Evolutionary conservation across 2,888 invertebrate species (phyloP), one percentile per base, ranked within the genome.

Genomic region (Gastrophysa polygoni): DNA sequence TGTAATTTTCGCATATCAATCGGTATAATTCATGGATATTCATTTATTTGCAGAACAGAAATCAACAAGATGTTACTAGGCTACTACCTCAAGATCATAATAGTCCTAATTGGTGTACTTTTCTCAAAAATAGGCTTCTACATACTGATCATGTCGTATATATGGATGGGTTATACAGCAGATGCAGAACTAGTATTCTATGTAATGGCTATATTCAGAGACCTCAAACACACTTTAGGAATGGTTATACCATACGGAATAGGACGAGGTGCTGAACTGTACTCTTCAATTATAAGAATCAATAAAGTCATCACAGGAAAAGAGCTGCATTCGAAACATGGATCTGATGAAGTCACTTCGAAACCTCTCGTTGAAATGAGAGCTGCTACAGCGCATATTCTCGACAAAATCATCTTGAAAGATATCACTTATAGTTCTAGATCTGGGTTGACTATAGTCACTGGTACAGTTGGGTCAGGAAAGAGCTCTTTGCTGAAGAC

Each of bases 191-290:
- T 87, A 77, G 92, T 94, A 14, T 96, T 95, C 81, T 92, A 95
- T 61, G 87, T 95, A 51, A 90, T 94, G n/a, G 91, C 95, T 7
- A 91, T 95, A 78, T 96, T 93, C 83, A 94, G 93, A 75, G 91
- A 94, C 59, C 82, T 96, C 61, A 85, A 93, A 29, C 89, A 91
- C 72, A 90, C 92, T 11, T 91, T 96, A 89, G 93, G 93, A 0
- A 89, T 95, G 11, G 93, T 92, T 81, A 92, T 96, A 72, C 96
- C 97, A 0, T 90, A 91, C 83, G 91, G 89, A 49, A 89, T 95
- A 69, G 89, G 91, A 0, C 89, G 91, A 82, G 85, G 90, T 46
- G 91, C 93, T 0, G 95, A 96, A 82, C 87, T 90, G 0, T 81
- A 86, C 28, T 91, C 95, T 51, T 90, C 92, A 2, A 86, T 92